Evolutionary conservation across 2,113 vertebrate species (phyloP), one percentile per base, ranked within the genome.

Genomic region (Alligator mississippiensis): DNA sequence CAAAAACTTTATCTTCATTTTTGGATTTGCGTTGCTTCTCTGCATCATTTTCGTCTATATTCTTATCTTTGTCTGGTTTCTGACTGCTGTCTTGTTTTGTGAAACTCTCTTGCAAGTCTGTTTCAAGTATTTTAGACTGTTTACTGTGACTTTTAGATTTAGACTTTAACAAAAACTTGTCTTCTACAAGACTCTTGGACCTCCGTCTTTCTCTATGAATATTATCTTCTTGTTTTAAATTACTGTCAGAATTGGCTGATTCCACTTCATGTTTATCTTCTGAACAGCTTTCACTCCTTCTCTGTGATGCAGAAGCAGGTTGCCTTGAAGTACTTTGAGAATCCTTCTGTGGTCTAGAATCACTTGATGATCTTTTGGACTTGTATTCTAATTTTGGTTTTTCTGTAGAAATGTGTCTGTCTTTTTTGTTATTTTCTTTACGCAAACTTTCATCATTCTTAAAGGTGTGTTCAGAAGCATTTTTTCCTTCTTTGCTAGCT

Each of bases 201-300:
- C 98, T 98, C 89, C 98, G 98, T 77, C 94, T 96, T 1, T 99
- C 99, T 95, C 98, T 99, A 89, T 98, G 96, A 88, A 97, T 87
- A 72, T 96, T 97, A 2, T 99, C 99, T 85, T 99, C 98, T 83
- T 98, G 98, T 94, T 98, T 99, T 80, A 95, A 97, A 84, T 82
- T 96, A 77, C 93, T 57, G 4, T 99, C 99, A n/a, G 96, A 85
- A 4, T 94, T 98, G 8, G 96, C 61, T 5, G 93, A 90, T 79
- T 99, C 99, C 76, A 94, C 82, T 77, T 99, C 99, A 76, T 97
- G 98, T 38, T 98, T 99, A 60, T 99, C 99, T 96, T 99, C 99
- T 0, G 98, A 98, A 12, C 97, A 99, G 84, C 98, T 98, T 63
- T 98, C 98, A 0, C 97, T 96, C 83, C 97, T 98, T 81, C 75